A percentile compares a stretch with the other conserved stretches of the same genome.
phyloP scores from a whole-genome alignment of 2,113 vertebrate species.

The Tupaia tana region DNA sequence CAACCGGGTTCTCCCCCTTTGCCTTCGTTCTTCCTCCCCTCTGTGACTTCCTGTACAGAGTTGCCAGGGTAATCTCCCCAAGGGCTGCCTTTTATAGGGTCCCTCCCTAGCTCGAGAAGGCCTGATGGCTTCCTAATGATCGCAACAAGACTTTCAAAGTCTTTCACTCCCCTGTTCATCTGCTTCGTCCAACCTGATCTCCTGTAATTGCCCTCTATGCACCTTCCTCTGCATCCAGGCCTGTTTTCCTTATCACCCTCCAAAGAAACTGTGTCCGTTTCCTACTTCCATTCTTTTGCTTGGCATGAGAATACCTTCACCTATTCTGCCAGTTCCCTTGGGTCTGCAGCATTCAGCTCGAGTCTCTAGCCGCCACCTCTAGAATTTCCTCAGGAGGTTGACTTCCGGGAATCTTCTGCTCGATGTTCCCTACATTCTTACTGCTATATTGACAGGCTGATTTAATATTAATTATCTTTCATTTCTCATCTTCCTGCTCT shows the following conservation, averaged over 20 bases:
- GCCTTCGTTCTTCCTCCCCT: neutral
- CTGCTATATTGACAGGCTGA: neutral
- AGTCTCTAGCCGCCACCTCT: neutral
- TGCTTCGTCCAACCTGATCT: neutral
- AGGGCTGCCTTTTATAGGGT: neutral
- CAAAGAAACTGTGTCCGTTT: neutral
- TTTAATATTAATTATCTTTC: neutral
- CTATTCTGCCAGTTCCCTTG: neutral
- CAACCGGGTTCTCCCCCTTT: neutral
- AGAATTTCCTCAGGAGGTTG: neutral
- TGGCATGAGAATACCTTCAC: neutral
- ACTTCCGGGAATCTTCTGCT: neutral
- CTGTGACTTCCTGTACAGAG: neutral
- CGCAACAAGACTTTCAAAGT: neutral
- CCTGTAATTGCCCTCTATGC: rapidly evolving
- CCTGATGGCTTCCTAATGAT: neutral
- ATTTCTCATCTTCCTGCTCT: neutral
- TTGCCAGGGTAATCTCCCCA: neutral
- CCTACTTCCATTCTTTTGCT: neutral
- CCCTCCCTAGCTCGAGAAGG: neutral
- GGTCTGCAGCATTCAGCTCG: neutral
- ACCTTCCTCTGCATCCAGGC: neutral
- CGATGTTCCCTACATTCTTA: neutral
- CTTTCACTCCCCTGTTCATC: neutral
- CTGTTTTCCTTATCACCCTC: neutral